Evolutionary conservation across 2,888 invertebrate genomes (phyloP).

Genomic region (Drosophila austrosaltans): DNA sequence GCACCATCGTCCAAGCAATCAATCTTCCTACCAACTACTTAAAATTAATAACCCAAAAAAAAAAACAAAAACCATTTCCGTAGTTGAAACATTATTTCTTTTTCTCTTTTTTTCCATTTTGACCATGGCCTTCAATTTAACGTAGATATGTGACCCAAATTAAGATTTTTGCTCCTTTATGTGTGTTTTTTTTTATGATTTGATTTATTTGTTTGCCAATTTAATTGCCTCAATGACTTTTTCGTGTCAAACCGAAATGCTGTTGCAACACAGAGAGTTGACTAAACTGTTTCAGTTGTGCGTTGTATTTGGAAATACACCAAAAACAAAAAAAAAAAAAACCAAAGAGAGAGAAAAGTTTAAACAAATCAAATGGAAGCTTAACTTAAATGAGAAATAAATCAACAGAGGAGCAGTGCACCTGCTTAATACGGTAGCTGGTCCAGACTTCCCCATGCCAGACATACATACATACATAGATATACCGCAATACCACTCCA

Average conservation of each 20-base stretch:
- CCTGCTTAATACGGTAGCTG: constrained; percentile 33
- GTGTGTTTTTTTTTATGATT: constrained; percentile 30
- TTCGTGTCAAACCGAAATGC: constrained; percentile 51
- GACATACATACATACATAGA: background rate
- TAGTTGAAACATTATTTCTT: constrained; percentile 10
- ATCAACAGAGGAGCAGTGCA: constrained; percentile 43
- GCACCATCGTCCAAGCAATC: constrained; percentile 4
- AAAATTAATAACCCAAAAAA: background rate
- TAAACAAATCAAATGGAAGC: constrained; percentile 50
- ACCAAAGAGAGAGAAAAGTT: constrained; percentile 10
- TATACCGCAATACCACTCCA: too few relatives aligned
- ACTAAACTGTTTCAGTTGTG: constrained; percentile 54
- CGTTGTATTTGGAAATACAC: constrained; percentile 24
- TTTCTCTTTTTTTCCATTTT: constrained; percentile 22
- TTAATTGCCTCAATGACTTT: constrained; percentile 24
- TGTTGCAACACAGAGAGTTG: constrained; percentile 42
- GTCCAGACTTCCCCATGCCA: constrained; percentile 23
- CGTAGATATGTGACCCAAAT: constrained; percentile 31
- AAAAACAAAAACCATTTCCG: background rate
- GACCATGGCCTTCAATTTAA: constrained; percentile 54
- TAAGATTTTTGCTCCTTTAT: constrained; percentile 35
- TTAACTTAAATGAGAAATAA: constrained; percentile 32
- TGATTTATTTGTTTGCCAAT: constrained; percentile 11
- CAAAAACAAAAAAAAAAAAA: constrained; percentile 28
- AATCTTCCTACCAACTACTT: too few relatives aligned